These are phyloP conservation scores for Blastobasis adustella DNA, from an alignment of 2,888 invertebrate genomes.

Conservation along the genomic window DNA sequence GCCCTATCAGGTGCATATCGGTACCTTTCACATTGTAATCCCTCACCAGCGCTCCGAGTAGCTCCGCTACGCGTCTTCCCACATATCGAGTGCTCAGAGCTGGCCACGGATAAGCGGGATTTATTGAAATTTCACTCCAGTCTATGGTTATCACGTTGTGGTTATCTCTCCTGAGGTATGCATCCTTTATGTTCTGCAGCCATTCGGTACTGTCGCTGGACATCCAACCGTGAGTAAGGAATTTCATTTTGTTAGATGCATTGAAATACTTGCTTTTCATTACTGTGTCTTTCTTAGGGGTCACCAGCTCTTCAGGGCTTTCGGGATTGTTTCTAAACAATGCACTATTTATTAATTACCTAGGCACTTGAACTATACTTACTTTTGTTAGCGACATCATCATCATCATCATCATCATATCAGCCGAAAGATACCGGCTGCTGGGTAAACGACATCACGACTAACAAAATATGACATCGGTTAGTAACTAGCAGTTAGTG, in stretches of 20 bases:
- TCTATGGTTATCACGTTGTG: slow-evolving; percentile 68
- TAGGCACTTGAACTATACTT: too few relatives aligned
- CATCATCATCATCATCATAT: too few relatives aligned
- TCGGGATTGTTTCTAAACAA: slow-evolving; percentile 22
- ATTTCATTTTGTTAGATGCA: slow-evolving; percentile 52
- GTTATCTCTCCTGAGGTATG: slow-evolving; percentile 49
- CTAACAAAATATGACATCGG: too few relatives aligned
- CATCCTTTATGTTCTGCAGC: slow-evolving; percentile 55
- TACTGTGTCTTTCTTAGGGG: slow-evolving; percentile 25
- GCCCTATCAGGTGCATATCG: slow-evolving; percentile 60
- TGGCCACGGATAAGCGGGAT: slow-evolving; percentile 52
- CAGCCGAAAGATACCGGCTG: too few relatives aligned
- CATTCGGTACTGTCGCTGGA: slow-evolving; percentile 48
- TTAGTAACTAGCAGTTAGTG: too few relatives aligned
- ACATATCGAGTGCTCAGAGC: slow-evolving; percentile 59
- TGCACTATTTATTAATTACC: too few relatives aligned
- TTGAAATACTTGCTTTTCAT: slow-evolving; percentile 50
- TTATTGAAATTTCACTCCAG: slow-evolving; percentile 56
- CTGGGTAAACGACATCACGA: too few relatives aligned
- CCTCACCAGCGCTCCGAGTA: slow-evolving; percentile 32
- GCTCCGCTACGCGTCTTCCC: slow-evolving; percentile 44
- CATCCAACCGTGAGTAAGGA: slow-evolving; percentile 73
- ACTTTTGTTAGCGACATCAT: too few relatives aligned
- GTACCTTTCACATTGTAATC: slow-evolving; percentile 28
- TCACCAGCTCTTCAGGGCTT: slow-evolving; percentile 34